phyloP scores from a whole-genome alignment of 30 jellyfish, hydroid and myxozoan species.

The Sanderia malayensis region DNA sequence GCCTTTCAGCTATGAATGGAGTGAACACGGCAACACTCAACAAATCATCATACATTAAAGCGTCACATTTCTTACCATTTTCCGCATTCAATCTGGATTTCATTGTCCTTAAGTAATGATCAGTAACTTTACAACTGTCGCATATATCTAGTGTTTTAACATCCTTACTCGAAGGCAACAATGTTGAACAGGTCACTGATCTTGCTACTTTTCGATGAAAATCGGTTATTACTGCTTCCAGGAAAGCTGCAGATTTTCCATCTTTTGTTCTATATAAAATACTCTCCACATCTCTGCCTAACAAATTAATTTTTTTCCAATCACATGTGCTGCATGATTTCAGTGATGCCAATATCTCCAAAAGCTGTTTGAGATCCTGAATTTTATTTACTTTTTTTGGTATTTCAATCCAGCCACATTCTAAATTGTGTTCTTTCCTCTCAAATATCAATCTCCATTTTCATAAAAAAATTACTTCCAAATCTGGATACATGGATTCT shows the following conservation, averaged over 20 bases:
- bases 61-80: too few relatives aligned
- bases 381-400: neutral
- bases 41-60: too few relatives aligned
- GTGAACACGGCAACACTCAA: neutral
- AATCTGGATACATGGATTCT: neutral
- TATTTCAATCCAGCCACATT: neutral
- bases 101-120: slow-evolving; percentile 5
- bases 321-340: too few relatives aligned
- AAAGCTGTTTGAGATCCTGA: too few relatives aligned
- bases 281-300: too few relatives aligned
- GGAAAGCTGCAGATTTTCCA: neutral
- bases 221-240: neutral
- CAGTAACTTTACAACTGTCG: neutral
- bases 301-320: too few relatives aligned
- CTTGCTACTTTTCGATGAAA: neutral
- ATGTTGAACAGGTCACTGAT: neutral
- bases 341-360: neutral
- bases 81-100: neutral
- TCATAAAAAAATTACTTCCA: neutral
- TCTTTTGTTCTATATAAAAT: neutral
- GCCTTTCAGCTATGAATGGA: neutral
- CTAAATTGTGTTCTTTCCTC: neutral
- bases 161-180: neutral
- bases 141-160: neutral
- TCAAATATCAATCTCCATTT: neutral